Conservation (phyloP, 2,113 vertebrate genomes). For the Psephotus haematonotus region DNA sequence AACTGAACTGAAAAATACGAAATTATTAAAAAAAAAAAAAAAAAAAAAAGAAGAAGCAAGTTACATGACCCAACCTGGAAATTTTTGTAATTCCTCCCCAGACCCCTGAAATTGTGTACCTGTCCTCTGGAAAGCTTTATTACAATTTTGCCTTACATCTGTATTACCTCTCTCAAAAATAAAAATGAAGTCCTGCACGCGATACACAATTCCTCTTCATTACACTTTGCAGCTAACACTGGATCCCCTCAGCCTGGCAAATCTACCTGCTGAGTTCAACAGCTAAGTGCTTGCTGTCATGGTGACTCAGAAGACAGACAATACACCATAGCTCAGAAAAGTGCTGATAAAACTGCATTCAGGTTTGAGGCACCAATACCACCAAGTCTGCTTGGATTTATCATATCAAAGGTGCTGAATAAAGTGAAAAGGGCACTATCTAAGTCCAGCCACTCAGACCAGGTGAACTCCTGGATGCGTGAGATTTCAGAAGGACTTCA, state of each 20-base stretch:
- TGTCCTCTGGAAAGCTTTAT: background rate
- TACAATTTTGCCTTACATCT: background rate
- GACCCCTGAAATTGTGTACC: background rate
- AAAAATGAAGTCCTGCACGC: rapidly evolving
- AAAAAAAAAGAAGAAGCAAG: background rate
- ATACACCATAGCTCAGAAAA: background rate
- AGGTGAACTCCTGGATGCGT: background rate
- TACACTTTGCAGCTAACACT: background rate
- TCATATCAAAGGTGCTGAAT: background rate
- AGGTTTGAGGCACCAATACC: background rate
- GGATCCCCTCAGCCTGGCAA: background rate
- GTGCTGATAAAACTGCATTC: background rate
- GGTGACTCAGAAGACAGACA: background rate
- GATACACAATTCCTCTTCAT: background rate
- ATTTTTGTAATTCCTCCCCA: background rate
- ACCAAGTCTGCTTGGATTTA: background rate
- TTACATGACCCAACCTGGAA: background rate
- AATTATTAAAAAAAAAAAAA: no score
- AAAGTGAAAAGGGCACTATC: background rate
- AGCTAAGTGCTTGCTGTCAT: no score
- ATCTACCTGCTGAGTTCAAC: rapidly evolving
- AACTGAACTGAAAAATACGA: no score
- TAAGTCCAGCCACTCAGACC: background rate
- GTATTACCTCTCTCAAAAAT: background rate
- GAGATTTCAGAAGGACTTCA: background rate